phyloP scores from a whole-genome alignment of 2,888 invertebrate genomes.

The Drosophila pseudotalamancana region DNA sequence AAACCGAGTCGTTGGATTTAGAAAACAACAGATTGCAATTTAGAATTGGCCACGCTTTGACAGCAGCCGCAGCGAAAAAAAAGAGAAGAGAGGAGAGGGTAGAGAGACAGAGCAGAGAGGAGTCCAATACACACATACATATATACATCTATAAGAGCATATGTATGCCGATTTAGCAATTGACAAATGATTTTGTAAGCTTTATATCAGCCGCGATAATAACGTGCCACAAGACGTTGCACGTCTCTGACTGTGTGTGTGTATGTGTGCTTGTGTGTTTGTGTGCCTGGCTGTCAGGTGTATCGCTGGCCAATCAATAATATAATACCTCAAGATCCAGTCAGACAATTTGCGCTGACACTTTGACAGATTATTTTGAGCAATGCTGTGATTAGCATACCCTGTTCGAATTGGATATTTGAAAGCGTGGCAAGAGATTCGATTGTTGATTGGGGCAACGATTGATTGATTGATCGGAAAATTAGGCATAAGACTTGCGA shows the following conservation, averaged over 20 bases:
- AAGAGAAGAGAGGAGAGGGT: background rate
- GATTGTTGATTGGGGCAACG: constrained; percentile 31
- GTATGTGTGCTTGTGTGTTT: background rate
- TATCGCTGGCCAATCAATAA: constrained; percentile 49
- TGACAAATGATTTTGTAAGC: constrained; percentile 61
- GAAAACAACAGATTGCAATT: constrained; percentile 65
- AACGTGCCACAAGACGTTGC: constrained; percentile 50
- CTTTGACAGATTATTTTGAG: constrained; percentile 69
- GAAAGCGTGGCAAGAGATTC: constrained; percentile 17
- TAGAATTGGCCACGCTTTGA: constrained; percentile 56
- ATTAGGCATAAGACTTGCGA: constrained; percentile 7
- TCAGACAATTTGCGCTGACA: constrained; percentile 65
- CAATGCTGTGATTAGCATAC: constrained; percentile 43
- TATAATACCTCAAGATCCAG: constrained; percentile 34
- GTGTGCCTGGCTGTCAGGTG: constrained; percentile 19
- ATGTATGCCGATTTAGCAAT: constrained; percentile 26
- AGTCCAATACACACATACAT: background rate
- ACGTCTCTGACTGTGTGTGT: constrained; percentile 5
- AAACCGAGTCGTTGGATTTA: constrained; percentile 40
- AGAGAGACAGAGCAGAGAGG: background rate
- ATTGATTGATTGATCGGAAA: constrained; percentile 34
- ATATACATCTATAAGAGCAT: background rate
- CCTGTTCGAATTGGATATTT: constrained; percentile 1
- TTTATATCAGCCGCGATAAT: constrained; percentile 57
- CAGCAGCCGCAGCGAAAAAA: background rate